Evolutionary conservation across 2,888 invertebrate species (phyloP).

Genomic region (Torymus auratus): DNA sequence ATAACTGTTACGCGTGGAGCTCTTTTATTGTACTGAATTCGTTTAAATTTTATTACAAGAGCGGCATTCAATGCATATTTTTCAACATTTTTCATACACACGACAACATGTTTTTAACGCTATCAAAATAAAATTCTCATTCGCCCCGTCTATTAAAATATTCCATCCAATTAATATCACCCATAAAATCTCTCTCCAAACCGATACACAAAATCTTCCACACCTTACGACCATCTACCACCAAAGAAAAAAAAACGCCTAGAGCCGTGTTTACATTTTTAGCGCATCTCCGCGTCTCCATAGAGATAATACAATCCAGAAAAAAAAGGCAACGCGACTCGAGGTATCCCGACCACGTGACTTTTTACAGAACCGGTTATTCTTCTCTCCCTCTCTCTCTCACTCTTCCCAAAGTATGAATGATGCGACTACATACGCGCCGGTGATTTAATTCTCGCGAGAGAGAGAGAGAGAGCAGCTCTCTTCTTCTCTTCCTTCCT

Average conservation of each 20-base stretch:
- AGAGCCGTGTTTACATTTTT: constrained; percentile 32
- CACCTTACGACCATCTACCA: no score
- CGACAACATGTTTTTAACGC: no score
- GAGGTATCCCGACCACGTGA: constrained; percentile 4
- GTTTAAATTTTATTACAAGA: no score
- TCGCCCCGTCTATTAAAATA: no score
- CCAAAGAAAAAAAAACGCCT: no score
- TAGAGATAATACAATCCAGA: neutral
- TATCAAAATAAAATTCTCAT: no score
- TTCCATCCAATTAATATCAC: neutral
- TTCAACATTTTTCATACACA: no score
- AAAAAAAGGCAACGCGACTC: constrained; percentile 7
- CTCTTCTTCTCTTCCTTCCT: constrained; percentile 2
- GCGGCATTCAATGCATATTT: no score
- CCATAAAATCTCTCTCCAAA: neutral
- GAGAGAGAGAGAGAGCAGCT: neutral
- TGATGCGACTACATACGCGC: constrained; percentile 2
- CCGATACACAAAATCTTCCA: no score
- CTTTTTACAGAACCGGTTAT: constrained; percentile 47
- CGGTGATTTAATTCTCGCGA: constrained; percentile 37
- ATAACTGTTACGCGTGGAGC: neutral
- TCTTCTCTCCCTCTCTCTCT: neutral
- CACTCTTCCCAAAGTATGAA: constrained; percentile 5
- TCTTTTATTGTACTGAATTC: no score
- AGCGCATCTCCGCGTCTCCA: neutral